phyloP scores from a whole-genome alignment of 2,797 vertebrate species.

The Meriones psammophilus region DNA sequence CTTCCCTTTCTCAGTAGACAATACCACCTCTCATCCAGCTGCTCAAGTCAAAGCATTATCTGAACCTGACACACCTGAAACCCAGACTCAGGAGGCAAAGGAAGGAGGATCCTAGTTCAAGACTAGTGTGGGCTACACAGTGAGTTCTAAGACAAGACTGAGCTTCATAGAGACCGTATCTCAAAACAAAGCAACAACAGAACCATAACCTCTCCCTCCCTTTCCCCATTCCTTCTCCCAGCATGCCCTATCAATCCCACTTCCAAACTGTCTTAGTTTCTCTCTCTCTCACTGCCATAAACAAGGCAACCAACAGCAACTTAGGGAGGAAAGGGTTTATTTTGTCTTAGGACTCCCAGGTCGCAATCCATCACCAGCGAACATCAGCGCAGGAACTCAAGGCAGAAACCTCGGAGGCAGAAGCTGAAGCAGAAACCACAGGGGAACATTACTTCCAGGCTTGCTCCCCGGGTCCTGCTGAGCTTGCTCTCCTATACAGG shows the following conservation, averaged over 20 bases:
- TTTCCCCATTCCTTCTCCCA: background rate
- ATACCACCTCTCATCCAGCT: background rate
- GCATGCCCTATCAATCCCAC: background rate
- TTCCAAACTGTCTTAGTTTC: background rate
- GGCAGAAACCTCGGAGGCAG: background rate
- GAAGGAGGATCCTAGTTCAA: background rate
- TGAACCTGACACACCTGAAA: background rate
- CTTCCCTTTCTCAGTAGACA: background rate
- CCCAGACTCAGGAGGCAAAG: background rate
- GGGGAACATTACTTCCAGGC: background rate
- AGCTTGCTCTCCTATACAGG: background rate
- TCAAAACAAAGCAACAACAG: background rate
- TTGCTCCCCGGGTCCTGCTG: no score
- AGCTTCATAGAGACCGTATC: background rate
- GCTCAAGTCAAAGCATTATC: background rate
- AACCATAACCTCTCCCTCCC: background rate
- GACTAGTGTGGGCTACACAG: background rate
- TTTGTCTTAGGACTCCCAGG: background rate
- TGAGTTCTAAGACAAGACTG: background rate
- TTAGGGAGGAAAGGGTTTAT: background rate
- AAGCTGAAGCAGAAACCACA: background rate
- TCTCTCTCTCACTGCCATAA: background rate
- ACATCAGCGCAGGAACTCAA: background rate
- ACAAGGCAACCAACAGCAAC: background rate
- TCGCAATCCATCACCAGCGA: background rate